Percentiles rank a stretch among this genome's conserved stretches.
Conservation (phyloP, 2,113 vertebrate species). For the Dendropsophus ebraccatus region DNA sequence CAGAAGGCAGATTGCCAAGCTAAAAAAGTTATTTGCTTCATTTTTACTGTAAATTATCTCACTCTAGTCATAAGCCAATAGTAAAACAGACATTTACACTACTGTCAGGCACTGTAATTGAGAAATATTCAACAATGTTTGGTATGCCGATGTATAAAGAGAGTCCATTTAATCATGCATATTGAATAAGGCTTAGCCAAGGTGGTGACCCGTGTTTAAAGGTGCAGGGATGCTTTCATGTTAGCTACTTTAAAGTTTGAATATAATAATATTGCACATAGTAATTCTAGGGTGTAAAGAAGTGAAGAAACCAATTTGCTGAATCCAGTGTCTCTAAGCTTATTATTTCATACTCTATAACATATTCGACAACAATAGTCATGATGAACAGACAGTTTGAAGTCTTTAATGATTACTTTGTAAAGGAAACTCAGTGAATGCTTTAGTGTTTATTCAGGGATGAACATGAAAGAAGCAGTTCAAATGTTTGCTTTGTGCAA, state of each 20-base stretch:
- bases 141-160: not conserved
- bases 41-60: no score
- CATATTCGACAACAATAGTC: not conserved
- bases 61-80: no score
- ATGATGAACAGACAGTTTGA: constrained; percentile 20
- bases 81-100: no score
- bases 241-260: not conserved
- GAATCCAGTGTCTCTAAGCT: not conserved
- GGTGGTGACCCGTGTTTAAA: not conserved
- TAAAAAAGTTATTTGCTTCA: no score
- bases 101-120: not conserved
- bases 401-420: constrained; percentile 32
- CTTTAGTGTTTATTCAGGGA: constrained; percentile 26
- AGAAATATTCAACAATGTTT: not conserved
- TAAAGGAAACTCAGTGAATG: constrained; percentile 5
- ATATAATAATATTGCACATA: not conserved
- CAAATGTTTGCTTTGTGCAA: constrained; percentile 20
- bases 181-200: not conserved
- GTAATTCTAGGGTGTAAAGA: not conserved
- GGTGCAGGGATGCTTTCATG: not conserved
- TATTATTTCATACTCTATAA: constrained; percentile 4
- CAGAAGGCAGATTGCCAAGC: not conserved
- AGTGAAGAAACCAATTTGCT: no score
- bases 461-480: constrained; percentile 23
- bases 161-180: not conserved